Base-by-base conservation (phyloP, 2,797 vertebrate genomes). In the Sarcoramphus papa region DNA sequence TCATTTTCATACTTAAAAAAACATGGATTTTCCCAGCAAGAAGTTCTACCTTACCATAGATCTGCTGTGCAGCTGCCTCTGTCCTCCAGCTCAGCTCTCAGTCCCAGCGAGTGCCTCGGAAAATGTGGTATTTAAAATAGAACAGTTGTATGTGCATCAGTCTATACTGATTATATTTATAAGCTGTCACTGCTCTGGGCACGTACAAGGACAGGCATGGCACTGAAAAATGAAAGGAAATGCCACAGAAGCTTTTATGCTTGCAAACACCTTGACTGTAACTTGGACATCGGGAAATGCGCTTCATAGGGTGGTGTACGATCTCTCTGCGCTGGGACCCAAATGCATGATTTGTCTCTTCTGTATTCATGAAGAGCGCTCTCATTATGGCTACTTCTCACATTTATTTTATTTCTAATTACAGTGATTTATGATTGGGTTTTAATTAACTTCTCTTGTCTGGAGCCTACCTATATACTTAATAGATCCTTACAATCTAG, bases 361-460 rank as follows among this genome's bases (percentile, higher is more conserved):
- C 53, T 88, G 83, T 69, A 86, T 94, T 96, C 70, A 59, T 62
- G 67, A 92, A 47, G 33, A 75, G 31, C 14, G 43, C 74, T 72
- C 63, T 93, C 79, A 84, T 81, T 60, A 84, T 20, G 33, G 73
- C 47, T 56, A 72, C 90, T 92, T 75, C 77, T 95, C 85, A 69
- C 63, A 88, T 95, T 95, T 88, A 86, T 93, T 95, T 84, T 93
- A 86, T 91, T 94, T 94, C 83, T 96, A 95, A 93, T 96, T 95
- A 96, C 56, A 78, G 59, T 96, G 88, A 95, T 90, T 86, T 92
- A 92, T 93, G 70, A 79, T 81, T 54, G 74, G 27, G 40, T 92
- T 92, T 96, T 96, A 96, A 96, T 95, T 92, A 95, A 88, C 43
- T 90, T 86, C 14, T 80, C 62, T 83, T 74, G 45, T 95, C 90